Base-by-base conservation (phyloP, 2,888 invertebrate species). In the Drosophila niveifrons region DNA sequence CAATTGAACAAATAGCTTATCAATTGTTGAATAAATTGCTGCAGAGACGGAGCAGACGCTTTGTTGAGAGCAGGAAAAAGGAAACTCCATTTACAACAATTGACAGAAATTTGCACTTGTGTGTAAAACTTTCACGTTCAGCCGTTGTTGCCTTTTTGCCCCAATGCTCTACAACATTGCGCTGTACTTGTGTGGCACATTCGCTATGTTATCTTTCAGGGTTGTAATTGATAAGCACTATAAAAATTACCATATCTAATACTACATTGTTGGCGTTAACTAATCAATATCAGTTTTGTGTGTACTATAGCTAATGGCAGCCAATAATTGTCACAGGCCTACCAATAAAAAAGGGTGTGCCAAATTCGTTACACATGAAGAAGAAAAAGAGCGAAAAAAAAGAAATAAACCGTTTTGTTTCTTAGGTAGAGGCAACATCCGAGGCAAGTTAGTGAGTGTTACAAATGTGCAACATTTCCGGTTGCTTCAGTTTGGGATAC, bases 401-500 rank as follows among this genome's bases (percentile, higher is more conserved):
- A 10, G 18, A 39, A 23, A 10, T 10, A 31, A 72, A 75, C n/a
- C 34, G 55, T 52, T 73, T 78, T 61, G 34, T 61, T 65, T 39
- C 39, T 48, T 41, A 47, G 52, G 68, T 43, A 29, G 46, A 72
- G 75, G 56, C 62, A 72, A 72, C 51, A 67, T 23, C 52, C 68
- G 36, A 64, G 53, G 63, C 73, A 78, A 76, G 78, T 81, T 82
- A 67, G 73, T 73, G 88, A 67, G 73, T 79, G 88, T 88, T 88
- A 88, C 82, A 82, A 82, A 82, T 82, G 85, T 82, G 88, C 82
- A 82, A 82, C 82, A 88, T 82, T 82, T 82, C 82, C 82, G 88
- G 65, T 78, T 83, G 74, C 73, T 82, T 85, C 76, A 77, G 69
- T 78, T 80, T 83, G 87, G 81, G 81, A 80, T 75, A 83, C 81